Base-by-base conservation (phyloP, 1,140 invertebrate species). In the Laodelphax striatellus region DNA sequence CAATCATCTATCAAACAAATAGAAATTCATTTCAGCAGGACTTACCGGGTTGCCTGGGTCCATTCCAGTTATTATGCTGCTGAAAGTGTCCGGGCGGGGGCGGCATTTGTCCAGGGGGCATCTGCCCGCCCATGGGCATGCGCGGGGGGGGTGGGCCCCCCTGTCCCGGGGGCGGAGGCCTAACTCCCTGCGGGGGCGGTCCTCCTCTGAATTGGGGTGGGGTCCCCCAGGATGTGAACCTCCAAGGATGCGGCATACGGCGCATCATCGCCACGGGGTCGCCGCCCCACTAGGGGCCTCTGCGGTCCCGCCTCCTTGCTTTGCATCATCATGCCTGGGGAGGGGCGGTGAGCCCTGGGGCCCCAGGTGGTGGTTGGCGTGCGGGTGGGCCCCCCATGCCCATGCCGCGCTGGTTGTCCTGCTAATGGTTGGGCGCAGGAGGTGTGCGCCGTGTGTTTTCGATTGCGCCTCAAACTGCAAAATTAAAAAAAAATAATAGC, bases 381-480 rank as follows among this genome's bases (percentile, higher is more conserved):
- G 55, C 62, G 19, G 60, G 43, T n/a, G n/a, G n/a, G 34, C 62
- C 61, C 6, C 42, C 56, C 38, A 28, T n/a, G n/a, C n/a, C n/a
- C n/a, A n/a, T 42, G 11, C 21, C 64, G 21, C 63, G 63, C 41
- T 58, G 55, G 4, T 57, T 50, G 38, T 62, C 60, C 14, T 57
- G 62, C 41, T 67, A n/a, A n/a, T n/a, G 67, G 43, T 64, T 62
- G 46, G 62, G 60, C 46, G 71, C 70, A 19, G 69, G 85, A 60
- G 85, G 85, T 34, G 83, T 80, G 31, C 89, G 87, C 60, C 90
- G 79, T 16, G n/a, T n/a, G 89, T 92, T 75, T 94, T 93, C 57
- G 89, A 91, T 74, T 93, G 88, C 70, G 90, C 88, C 72, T 94
- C 91, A 79, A 94, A 92, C 78, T 90, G 78, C 10, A 11, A 38